Evolutionary conservation across 2,113 vertebrate species (phyloP).

Genomic region (Terrapene triunguis): DNA sequence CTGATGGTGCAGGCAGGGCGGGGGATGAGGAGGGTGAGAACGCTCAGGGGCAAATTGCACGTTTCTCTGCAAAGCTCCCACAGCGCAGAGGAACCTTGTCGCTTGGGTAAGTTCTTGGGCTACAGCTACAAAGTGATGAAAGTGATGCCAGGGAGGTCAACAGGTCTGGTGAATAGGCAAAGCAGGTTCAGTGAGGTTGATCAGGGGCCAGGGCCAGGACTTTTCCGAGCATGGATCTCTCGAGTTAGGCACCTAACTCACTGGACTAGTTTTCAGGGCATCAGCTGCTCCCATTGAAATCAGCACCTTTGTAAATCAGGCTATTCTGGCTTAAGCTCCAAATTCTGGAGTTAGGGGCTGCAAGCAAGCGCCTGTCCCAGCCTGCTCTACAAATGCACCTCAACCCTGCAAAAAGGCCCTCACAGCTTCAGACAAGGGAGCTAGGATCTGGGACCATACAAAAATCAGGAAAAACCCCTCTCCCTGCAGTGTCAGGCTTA

Average conservation of each 20-base stretch:
- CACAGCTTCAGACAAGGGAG: not conserved
- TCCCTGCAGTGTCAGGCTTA: not conserved
- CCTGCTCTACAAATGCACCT: not conserved
- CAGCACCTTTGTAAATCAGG: not conserved
- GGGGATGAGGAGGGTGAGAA: not conserved
- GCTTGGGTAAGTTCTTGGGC: not conserved
- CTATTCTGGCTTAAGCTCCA: not conserved
- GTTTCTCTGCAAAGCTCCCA: conserved; percentile 33
- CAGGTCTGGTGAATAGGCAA: not conserved
- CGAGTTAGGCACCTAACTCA: not conserved
- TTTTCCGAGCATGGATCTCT: not conserved
- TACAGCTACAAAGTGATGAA: not conserved
- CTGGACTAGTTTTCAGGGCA: not conserved
- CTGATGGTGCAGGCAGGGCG: not conserved
- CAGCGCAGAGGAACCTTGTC: not conserved
- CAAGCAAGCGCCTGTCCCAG: not conserved
- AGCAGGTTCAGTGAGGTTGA: not conserved
- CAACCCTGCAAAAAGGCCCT: accelerated
- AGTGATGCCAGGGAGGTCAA: not conserved
- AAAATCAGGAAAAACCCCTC: no score
- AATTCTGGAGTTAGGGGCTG: not conserved
- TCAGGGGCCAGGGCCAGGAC: not conserved
- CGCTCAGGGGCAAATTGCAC: conserved; percentile 37
- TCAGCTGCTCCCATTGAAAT: not conserved
- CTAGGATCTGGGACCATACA: not conserved